Conservation (phyloP, 1,140 invertebrate species). For the Coelopa frigida region DNA sequence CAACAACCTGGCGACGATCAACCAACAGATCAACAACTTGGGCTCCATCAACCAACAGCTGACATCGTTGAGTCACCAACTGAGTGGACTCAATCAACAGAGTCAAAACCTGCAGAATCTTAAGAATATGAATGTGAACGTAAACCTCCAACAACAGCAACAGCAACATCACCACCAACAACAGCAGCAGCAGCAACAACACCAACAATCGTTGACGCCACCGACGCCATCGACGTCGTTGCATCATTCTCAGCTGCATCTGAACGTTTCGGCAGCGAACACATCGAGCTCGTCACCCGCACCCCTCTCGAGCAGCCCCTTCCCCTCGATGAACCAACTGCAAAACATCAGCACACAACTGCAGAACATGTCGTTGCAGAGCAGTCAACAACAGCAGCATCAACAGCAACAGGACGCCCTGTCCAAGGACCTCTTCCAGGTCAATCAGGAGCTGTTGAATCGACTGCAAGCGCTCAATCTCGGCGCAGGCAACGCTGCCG, state of each 20-base stretch:
- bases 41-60: conserved; percentile 43
- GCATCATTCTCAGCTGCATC: conserved; percentile 13
- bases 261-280: conserved; percentile 13
- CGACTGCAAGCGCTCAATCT: conserved; percentile 50
- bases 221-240: conserved; percentile 8
- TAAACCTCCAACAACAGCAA: conserved; percentile 39
- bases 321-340: conserved; percentile 37
- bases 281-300: background rate
- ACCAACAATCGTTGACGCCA: conserved; percentile 9
- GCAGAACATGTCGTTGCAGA: conserved; percentile 26
- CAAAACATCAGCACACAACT: conserved; percentile 37
- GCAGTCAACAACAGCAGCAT: conserved; percentile 26
- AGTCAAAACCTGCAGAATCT: conserved; percentile 41
- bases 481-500: conserved; percentile 15
- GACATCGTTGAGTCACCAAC: conserved; percentile 38
- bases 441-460: conserved; percentile 52
- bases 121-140: conserved; percentile 35
- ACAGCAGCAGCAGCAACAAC: conserved; percentile 20
- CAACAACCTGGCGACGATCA: conserved; percentile 42
- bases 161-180: conserved; percentile 36
- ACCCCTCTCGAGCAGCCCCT: conserved; percentile 15
- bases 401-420: conserved; percentile 33
- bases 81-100: conserved; percentile 43
- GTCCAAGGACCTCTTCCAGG: conserved; percentile 41
- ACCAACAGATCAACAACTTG: conserved; percentile 43